A percentile compares a stretch with the other conserved stretches of the same genome.
Evolutionary conservation across 2,113 vertebrate species (phyloP).

Genomic region (Anolis sagrei): DNA sequence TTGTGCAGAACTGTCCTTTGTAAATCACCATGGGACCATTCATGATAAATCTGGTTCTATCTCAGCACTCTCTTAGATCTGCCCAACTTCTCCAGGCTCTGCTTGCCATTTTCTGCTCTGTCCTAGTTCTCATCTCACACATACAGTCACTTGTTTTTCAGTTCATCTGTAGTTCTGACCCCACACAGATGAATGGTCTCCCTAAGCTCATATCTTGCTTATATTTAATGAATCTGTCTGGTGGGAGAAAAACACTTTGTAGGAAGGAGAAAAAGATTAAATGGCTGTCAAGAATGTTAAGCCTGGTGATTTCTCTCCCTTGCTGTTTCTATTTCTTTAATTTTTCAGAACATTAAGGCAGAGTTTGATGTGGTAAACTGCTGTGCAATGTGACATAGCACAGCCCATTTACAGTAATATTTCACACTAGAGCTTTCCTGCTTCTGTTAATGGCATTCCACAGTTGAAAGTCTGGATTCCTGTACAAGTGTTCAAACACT

Average conservation of each 20-base stretch:
- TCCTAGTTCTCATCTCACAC: neutral
- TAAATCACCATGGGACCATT: neutral
- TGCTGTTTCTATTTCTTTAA: neutral
- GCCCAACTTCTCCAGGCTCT: neutral
- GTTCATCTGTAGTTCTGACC: neutral
- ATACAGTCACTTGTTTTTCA: neutral
- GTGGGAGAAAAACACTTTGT: neutral
- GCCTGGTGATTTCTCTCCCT: neutral
- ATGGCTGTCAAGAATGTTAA: slow-evolving; percentile 11
- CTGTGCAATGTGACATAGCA: neutral
- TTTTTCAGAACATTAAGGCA: slow-evolving; percentile 16
- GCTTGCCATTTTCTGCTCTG: neutral
- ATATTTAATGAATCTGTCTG: neutral
- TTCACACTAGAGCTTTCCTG: slow-evolving; percentile 1
- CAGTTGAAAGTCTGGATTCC: slow-evolving; percentile 10
- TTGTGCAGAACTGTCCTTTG: no score
- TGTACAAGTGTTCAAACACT: neutral
- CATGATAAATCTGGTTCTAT: neutral
- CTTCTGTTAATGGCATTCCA: slow-evolving; percentile 14
- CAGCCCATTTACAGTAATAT: neutral
- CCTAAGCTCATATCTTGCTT: neutral
- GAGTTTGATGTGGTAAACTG: slow-evolving; percentile 2
- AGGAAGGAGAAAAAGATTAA: neutral
- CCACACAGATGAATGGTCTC: neutral
- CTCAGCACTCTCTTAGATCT: neutral